Percentiles rank a stretch among this genome's conserved stretches.
Conservation (phyloP, 2,888 invertebrate genomes). For the Orthosia cruda region DNA sequence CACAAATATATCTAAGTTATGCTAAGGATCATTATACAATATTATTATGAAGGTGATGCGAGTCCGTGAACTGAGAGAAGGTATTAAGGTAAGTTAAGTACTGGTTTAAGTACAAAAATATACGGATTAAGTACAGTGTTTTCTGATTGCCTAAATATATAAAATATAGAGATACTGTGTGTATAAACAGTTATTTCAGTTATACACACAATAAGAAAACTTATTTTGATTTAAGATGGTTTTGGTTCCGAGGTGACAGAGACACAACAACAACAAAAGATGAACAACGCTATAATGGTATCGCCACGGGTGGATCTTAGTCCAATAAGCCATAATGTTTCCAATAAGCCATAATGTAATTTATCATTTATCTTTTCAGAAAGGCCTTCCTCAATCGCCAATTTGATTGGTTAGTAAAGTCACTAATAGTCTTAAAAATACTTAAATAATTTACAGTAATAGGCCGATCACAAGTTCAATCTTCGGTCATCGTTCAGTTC, state of each 20-base stretch:
- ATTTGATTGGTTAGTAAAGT: slow-evolving; percentile 20
- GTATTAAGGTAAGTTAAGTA: slow-evolving; percentile 20
- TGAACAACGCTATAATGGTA: too few relatives aligned
- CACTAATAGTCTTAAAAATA: neutral
- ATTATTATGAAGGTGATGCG: slow-evolving; percentile 46
- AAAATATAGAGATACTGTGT: neutral
- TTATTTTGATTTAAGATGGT: too few relatives aligned
- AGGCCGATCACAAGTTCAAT: slow-evolving; percentile 19
- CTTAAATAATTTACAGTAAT: slow-evolving; percentile 2
- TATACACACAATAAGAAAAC: neutral
- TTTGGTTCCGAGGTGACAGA: too few relatives aligned
- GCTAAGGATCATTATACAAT: slow-evolving; percentile 69
- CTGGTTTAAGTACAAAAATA: slow-evolving; percentile 9
- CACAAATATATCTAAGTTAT: slow-evolving; percentile 67
- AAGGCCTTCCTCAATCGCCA: neutral
- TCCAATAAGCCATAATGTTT: neutral
- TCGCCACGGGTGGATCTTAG: too few relatives aligned
- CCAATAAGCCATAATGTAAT: neutral
- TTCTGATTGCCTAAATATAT: neutral
- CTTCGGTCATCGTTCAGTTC: slow-evolving; percentile 16
- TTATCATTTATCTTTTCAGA: neutral
- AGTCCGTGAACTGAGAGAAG: slow-evolving; percentile 30
- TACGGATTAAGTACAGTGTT: slow-evolving; percentile 31
- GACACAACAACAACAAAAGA: too few relatives aligned
- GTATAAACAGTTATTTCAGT: neutral